Evolutionary conservation across 2,113 vertebrate genomes (phyloP).

Genomic region (Thomomys bottae): DNA sequence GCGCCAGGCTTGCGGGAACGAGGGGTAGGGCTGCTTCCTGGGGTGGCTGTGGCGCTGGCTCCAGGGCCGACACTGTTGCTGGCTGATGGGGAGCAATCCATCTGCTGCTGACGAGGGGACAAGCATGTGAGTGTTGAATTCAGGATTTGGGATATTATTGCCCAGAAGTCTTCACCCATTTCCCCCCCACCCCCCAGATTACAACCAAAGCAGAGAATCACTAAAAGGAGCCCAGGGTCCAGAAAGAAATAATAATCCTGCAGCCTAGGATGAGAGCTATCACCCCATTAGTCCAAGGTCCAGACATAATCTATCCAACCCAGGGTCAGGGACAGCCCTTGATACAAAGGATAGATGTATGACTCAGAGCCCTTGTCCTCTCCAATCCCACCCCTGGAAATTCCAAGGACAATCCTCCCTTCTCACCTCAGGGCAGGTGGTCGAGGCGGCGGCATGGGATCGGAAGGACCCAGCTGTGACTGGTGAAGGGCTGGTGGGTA

Average conservation of each 20-base stretch:
- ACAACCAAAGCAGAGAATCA: neutral
- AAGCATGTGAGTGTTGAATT: neutral
- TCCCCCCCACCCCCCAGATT: neutral
- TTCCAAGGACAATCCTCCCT: accelerated
- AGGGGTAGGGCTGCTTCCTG: constrained; percentile 81
- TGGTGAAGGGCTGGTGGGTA: constrained; percentile 83
- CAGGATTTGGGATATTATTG: too few relatives aligned
- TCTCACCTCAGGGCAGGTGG: constrained; percentile 93
- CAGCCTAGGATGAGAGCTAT: neutral
- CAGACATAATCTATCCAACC: too few relatives aligned
- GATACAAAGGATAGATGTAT: accelerated
- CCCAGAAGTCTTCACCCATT: too few relatives aligned
- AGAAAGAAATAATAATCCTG: neutral
- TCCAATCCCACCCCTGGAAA: accelerated
- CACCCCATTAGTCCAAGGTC: too few relatives aligned
- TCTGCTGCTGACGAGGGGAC: constrained; percentile 80
- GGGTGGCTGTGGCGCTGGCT: constrained; percentile 78
- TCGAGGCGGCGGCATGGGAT: constrained; percentile 88
- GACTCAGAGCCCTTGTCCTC: too few relatives aligned
- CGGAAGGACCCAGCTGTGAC: constrained; percentile 90
- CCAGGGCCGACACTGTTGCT: constrained; percentile 82
- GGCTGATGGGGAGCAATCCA: constrained; percentile 87
- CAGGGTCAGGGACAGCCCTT: neutral
- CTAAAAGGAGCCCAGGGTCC: neutral
- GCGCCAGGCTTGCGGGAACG: constrained; percentile 95